Percentiles rank a stretch among this genome's conserved stretches.
These are phyloP conservation scores for Periphyllus acericola DNA, from an alignment of 2,888 invertebrate species.

Conservation along the genomic window DNA sequence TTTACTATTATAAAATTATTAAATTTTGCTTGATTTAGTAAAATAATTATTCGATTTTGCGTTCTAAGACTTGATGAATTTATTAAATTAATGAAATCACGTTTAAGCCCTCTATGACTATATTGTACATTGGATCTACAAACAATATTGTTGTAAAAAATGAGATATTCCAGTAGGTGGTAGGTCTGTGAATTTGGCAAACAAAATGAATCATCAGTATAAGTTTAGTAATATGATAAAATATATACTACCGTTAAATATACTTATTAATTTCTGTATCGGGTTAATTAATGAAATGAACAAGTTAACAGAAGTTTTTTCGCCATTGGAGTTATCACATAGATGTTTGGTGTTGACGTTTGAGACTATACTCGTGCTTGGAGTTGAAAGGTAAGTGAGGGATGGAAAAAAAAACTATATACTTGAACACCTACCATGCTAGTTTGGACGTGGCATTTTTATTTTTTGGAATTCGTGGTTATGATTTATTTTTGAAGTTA, in stretches of 20 bases:
- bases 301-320: constrained; percentile 11
- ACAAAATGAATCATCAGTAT: too few species aligned
- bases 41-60: too few species aligned
- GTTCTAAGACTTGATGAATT: not conserved
- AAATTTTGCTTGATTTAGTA: too few species aligned
- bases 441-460: not conserved
- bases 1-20: too few species aligned
- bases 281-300: not conserved
- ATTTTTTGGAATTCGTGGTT: not conserved
- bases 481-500: not conserved
- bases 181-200: too few species aligned
- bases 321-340: constrained; percentile 1
- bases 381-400: not conserved
- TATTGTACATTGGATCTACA: too few species aligned
- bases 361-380: not conserved
- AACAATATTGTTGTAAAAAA: too few species aligned
- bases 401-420: not conserved
- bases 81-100: not conserved
- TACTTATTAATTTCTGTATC: not conserved
- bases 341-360: constrained; percentile 23
- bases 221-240: too few species aligned
- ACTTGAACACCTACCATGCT: too few species aligned
- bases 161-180: too few species aligned
- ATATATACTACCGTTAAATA: too few species aligned
- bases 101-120: too few species aligned